A percentile compares a stretch with the other conserved stretches of the same genome.
Conservation (phyloP, 2,797 vertebrate species). For the Xenopus petersii region DNA sequence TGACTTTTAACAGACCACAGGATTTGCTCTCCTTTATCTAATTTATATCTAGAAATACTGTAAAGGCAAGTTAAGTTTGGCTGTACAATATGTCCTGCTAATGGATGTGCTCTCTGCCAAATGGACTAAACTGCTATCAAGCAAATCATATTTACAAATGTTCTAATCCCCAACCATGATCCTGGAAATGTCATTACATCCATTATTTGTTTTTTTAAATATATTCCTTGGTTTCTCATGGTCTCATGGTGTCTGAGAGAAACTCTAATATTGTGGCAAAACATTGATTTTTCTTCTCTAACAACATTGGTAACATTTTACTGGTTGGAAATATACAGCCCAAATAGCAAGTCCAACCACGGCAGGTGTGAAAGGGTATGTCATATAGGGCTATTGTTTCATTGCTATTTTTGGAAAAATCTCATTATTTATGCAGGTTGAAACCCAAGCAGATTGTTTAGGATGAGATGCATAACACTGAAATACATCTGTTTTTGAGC, state of each 20-base stretch:
- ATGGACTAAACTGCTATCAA: neutral
- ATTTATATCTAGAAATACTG: constrained; percentile 23
- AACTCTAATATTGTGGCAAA: no score
- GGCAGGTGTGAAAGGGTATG: no score
- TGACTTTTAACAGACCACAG: constrained; percentile 27
- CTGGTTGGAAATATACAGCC: no score
- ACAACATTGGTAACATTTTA: no score
- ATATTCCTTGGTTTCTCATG: neutral
- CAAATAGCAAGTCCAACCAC: no score
- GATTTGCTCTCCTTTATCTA: constrained; percentile 17
- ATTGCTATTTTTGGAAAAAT: no score
- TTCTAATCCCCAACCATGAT: neutral
- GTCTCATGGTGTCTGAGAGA: neutral
- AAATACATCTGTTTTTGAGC: no score
- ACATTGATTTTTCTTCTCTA: no score
- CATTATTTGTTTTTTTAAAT: neutral
- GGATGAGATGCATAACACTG: no score
- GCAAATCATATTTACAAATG: neutral
- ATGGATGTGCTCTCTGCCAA: neutral
- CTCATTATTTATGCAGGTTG: no score
- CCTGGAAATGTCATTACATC: neutral
- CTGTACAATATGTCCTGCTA: constrained; percentile 10
- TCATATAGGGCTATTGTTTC: no score
- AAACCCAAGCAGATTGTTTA: no score
- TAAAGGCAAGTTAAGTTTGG: constrained; percentile 15